These are phyloP conservation scores for Teinopalpus imperialis DNA, from an alignment of 2,888 invertebrate genomes.

Conservation along the genomic window DNA sequence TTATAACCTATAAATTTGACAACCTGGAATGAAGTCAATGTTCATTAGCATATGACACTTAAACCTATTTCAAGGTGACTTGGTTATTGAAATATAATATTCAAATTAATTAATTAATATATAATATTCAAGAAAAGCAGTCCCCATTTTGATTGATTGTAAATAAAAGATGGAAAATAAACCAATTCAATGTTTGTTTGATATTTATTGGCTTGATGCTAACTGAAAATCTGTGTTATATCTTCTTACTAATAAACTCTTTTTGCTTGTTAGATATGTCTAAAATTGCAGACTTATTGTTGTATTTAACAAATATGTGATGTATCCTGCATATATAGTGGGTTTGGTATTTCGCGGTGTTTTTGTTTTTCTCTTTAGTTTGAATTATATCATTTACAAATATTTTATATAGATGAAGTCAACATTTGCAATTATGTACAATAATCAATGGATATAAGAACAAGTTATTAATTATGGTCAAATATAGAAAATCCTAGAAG, in stretches of 20 bases:
- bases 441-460: too few relatives aligned
- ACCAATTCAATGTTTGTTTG: too few relatives aligned
- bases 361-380: too few relatives aligned
- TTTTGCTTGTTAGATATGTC: background rate
- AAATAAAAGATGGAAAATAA: background rate
- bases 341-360: too few relatives aligned
- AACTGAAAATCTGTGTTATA: background rate
- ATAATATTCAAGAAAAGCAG: too few relatives aligned
- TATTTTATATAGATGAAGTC: too few relatives aligned
- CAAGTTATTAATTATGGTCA: too few relatives aligned
- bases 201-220: background rate
- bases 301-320: background rate
- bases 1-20: conserved; percentile 77
- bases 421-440: too few relatives aligned
- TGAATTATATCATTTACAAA: too few relatives aligned
- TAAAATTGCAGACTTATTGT: conserved; percentile 1
- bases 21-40: conserved; percentile 63
- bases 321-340: too few relatives aligned
- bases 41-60: conserved; percentile 63
- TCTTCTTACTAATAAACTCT: background rate
- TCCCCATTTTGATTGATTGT: background rate
- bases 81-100: conserved; percentile 9
- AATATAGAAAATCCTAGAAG: too few relatives aligned
- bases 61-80: conserved; percentile 57
- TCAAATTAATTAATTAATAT: conserved; percentile 3